Base-by-base conservation (phyloP, 2,888 invertebrate species). In the Cerceris ruficornis region DNA sequence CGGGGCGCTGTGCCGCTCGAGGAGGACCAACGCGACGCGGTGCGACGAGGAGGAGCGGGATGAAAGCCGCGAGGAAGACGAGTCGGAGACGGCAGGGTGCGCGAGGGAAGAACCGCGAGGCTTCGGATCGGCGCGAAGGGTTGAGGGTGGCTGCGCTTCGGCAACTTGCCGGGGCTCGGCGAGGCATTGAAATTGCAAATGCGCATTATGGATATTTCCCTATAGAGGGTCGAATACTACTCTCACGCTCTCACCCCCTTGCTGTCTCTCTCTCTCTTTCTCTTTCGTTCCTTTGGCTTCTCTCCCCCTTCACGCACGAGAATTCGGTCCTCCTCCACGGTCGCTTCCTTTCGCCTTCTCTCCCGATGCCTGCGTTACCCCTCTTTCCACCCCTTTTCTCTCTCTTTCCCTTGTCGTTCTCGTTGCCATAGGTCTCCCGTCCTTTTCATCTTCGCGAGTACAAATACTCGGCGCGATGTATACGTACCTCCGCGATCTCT, bases 161-260 rank as follows among this genome's bases (percentile, higher is more conserved):
- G 85, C 89, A 89, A 89, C 87, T 90, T 89, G 89, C 73, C 79
- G 79, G 84, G 86, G 86, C 83, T 86, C 85, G 88, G 85, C 88
- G 86, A 87, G 87, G 88, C 91, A 92, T 92, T 92, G 92, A 92
- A 92, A 92, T 92, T 92, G 92, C 92, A 92, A 92, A 92, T 92
- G 91, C 92, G 91, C 91, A 92, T 92, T 92, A 92, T 92, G 92
- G 91, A 92, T 92, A 92, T 92, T 92, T 92, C 91, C 91, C 91
- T 89, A 89, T 91, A 90, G 90, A 90, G 89, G 88, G 88, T 85
- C 83, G 87, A 84, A 86, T 88, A 84, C 87, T 83, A 84, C 83
- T 74, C 69, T 66, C 68, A 81, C 76, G 52, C 62, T 41, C 52
- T 60, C 59, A 50, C 62, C n/a, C 59, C 50, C n/a, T 49, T 28